These are phyloP conservation scores for Deilephila elpenor DNA, from an alignment of 2,888 invertebrate genomes.

Conservation along the genomic window DNA sequence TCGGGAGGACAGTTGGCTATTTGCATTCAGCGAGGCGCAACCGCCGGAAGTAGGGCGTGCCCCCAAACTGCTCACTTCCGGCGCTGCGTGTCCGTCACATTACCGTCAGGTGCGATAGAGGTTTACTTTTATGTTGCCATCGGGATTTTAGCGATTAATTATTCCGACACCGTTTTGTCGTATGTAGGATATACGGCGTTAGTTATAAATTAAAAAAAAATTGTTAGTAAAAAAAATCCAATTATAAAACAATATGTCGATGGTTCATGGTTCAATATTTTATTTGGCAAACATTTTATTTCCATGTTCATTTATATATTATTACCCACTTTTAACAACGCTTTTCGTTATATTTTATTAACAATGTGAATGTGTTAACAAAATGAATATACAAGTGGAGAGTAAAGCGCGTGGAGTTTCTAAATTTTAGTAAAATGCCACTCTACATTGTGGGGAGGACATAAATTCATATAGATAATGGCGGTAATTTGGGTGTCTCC, in stretches of 20 bases:
- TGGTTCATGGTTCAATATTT: no score
- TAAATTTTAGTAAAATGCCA: constrained; percentile 21
- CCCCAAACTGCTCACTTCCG: constrained; percentile 79
- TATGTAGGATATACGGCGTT: no score
- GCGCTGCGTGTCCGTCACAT: constrained; percentile 28
- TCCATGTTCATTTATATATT: no score
- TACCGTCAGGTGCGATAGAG: constrained; percentile 26
- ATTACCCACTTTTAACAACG: no score
- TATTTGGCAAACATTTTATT: no score
- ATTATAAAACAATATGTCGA: no score
- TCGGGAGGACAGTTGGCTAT: constrained; percentile 53
- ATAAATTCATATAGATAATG: constrained; percentile 37
- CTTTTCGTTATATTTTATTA: no score
- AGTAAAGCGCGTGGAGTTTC: background rate
- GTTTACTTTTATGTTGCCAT: constrained; percentile 10
- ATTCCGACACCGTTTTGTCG: background rate
- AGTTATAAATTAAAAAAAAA: no score
- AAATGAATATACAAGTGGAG: background rate
- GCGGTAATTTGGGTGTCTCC: constrained; percentile 44
- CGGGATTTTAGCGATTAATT: constrained; percentile 8
- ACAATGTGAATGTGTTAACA: no score
- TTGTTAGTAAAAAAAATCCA: no score
- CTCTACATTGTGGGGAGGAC: constrained; percentile 24
- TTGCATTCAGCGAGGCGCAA: constrained; percentile 80
- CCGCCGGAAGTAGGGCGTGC: constrained; percentile 76